A percentile compares a stretch with the other conserved stretches of the same genome.
phyloP scores from a whole-genome alignment of 2,888 invertebrate genomes.

The Xestobium rufovillosum region DNA sequence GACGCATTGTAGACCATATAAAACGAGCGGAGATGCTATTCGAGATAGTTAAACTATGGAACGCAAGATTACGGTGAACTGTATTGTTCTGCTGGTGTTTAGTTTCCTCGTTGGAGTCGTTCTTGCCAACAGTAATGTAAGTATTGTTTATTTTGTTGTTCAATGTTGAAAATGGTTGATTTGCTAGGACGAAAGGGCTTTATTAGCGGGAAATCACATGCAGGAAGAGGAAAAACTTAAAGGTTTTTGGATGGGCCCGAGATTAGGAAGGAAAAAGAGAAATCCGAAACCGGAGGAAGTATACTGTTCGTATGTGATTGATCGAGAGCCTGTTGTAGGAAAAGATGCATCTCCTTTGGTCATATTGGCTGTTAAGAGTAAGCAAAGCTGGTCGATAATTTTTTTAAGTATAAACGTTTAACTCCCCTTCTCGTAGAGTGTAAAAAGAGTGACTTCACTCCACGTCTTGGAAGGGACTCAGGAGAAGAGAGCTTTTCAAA shows the following conservation, averaged over 20 bases:
- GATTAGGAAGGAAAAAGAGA: neutral
- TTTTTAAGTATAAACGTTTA: no score
- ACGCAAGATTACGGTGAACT: neutral
- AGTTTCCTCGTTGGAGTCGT: neutral
- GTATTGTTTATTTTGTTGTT: neutral
- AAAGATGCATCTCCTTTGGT: constrained; percentile 2
- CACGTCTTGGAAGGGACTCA: neutral
- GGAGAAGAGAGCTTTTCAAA: neutral
- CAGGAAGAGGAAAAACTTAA: no score
- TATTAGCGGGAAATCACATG: neutral
- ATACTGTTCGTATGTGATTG: neutral
- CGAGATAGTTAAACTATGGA: neutral
- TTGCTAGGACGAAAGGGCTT: neutral
- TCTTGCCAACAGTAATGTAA: neutral
- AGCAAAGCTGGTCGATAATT: no score
- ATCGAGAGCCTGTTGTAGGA: neutral
- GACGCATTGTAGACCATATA: constrained; percentile 1
- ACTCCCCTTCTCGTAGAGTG: no score
- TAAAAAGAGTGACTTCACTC: constrained; percentile 1
- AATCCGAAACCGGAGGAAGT: constrained; percentile 1
- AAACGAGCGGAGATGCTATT: neutral
- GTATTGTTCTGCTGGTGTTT: neutral
- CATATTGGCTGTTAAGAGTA: neutral
- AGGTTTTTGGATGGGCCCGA: constrained; percentile 2
- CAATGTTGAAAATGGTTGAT: neutral